A percentile compares a stretch with the other conserved stretches of the same genome.
Evolutionary conservation across 2,113 vertebrate species (phyloP).

Genomic region (Lamprotornis superbus): DNA sequence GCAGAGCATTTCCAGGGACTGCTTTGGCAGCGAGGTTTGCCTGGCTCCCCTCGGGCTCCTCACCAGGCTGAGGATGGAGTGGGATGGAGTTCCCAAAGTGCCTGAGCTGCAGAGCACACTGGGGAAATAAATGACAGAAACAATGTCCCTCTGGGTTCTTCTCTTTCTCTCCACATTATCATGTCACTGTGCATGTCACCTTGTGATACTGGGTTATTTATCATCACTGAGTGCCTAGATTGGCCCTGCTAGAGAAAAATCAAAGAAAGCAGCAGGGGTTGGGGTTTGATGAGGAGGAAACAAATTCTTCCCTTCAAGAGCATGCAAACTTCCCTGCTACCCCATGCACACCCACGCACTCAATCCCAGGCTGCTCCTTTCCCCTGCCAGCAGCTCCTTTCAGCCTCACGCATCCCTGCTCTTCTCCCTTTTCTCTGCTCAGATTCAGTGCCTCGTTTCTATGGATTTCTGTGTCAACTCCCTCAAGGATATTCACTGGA

Average conservation of each 20-base stretch:
- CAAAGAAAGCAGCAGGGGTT: conserved; percentile 51
- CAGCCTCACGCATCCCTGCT: background rate
- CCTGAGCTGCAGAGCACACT: background rate
- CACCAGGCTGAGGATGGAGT: background rate
- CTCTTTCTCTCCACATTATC: conserved; percentile 16
- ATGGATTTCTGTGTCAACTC: conserved; percentile 64
- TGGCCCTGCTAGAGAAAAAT: conserved; percentile 44
- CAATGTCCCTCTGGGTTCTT: conserved; percentile 4
- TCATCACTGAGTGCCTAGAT: conserved; percentile 47
- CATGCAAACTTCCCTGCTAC: background rate
- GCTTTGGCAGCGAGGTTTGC: background rate
- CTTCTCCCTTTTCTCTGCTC: conserved; percentile 26
- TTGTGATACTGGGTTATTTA: conserved; percentile 49
- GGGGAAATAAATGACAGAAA: background rate
- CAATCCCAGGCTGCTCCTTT: conserved; percentile 8
- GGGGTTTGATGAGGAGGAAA: conserved; percentile 38
- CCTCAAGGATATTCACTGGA: conserved; percentile 55
- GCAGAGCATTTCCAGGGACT: background rate
- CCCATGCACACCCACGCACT: background rate
- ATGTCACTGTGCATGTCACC: conserved; percentile 42
- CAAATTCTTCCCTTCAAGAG: conserved; percentile 8
- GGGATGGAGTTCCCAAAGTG: background rate
- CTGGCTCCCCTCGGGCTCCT: background rate
- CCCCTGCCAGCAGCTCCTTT: background rate
- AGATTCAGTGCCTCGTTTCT: conserved; percentile 34